phyloP scores from a whole-genome alignment of 1,140 invertebrate species.

The Mesaphorura yosii region DNA sequence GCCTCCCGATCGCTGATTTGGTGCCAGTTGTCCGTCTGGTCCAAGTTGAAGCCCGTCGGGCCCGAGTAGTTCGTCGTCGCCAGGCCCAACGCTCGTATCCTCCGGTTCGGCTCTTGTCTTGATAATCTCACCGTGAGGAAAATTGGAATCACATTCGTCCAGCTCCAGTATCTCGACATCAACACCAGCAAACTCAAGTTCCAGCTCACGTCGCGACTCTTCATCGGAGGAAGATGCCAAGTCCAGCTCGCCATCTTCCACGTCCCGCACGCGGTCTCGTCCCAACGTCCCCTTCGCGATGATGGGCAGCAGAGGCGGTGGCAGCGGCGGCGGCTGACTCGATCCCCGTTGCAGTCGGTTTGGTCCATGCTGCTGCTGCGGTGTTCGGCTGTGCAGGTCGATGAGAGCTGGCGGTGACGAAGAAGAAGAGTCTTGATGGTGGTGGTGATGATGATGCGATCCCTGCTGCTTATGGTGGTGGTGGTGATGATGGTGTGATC shows the following conservation, averaged over 20 bases:
- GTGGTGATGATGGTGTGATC: too few species aligned
- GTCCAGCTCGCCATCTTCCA: conserved; percentile 20
- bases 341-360: neutral
- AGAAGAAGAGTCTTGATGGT: neutral
- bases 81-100: neutral
- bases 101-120: conserved; percentile 9
- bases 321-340: neutral
- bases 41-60: neutral
- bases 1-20: too few species aligned
- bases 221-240: conserved; percentile 7
- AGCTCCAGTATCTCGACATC: conserved; percentile 26
- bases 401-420: neutral
- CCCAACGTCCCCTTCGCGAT: neutral
- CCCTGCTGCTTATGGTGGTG: too few species aligned
- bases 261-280: conserved; percentile 16
- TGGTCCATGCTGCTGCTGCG: too few species aligned
- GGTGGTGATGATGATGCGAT: too few species aligned
- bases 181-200: conserved; percentile 28
- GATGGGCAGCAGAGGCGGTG: neutral
- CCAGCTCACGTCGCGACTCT: conserved; percentile 25
- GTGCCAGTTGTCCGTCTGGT: too few species aligned
- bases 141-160: conserved; percentile 22
- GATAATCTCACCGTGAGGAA: neutral
- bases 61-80: conserved; percentile 2
- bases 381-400: neutral